Evolutionary conservation across 1,140 invertebrate genomes (phyloP).

Genomic region (Xylocopa sonorina): DNA sequence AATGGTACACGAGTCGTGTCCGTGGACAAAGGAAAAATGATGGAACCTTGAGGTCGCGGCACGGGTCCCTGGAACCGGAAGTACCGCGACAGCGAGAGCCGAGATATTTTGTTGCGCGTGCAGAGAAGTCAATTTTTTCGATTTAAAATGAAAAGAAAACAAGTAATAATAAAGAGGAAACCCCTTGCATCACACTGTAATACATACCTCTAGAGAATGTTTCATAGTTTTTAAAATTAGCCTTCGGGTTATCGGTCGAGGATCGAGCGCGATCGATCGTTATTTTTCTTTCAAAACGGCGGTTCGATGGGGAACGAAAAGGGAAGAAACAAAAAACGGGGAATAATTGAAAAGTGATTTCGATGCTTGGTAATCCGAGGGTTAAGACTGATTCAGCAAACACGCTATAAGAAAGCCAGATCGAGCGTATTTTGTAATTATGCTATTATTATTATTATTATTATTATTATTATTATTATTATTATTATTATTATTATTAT

Average conservation of each 20-base stretch:
- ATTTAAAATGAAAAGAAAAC: too few species aligned
- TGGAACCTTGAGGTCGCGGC: constrained; percentile 58
- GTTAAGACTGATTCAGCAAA: constrained; percentile 75
- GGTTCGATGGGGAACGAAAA: neutral
- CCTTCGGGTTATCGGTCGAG: constrained; percentile 67
- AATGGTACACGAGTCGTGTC: constrained; percentile 22
- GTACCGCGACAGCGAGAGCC: constrained; percentile 43
- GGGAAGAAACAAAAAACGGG: neutral
- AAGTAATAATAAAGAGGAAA: constrained; percentile 48
- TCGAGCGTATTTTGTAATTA: constrained; percentile 76
- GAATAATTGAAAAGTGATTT: constrained; percentile 13
- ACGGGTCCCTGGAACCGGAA: constrained; percentile 53
- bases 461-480: constrained; percentile 67
- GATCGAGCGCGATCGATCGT: constrained; percentile 18
- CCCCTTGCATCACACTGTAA: constrained; percentile 71
- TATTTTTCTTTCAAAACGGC: constrained; percentile 52
- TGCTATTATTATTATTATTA: constrained; percentile 66
- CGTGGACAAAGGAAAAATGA: constrained; percentile 5
- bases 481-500: constrained; percentile 58
- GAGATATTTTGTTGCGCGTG: constrained; percentile 58
- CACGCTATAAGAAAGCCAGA: constrained; percentile 67
- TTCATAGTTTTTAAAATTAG: constrained; percentile 72
- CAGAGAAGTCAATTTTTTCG: constrained; percentile 63
- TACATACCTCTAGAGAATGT: constrained; percentile 71
- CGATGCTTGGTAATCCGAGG: constrained; percentile 69